phyloP scores from a whole-genome alignment of 2,113 vertebrate genomes.

The Chroicocephalus ridibundus region DNA sequence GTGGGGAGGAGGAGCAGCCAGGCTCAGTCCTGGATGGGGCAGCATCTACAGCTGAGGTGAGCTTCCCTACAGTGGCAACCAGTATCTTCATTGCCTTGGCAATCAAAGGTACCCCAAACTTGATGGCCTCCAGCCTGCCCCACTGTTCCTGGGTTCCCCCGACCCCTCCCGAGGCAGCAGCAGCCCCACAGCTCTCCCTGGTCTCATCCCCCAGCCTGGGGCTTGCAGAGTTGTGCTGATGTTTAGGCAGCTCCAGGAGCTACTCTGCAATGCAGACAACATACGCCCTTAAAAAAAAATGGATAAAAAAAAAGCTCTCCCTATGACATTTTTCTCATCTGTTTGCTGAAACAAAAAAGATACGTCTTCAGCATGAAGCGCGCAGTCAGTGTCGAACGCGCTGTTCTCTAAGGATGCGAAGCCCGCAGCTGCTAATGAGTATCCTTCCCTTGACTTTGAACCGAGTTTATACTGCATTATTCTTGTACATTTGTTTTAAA shows the following conservation, averaged over 20 bases:
- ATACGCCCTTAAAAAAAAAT: not conserved
- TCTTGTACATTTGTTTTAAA: slow-evolving; percentile 10
- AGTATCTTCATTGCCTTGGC: not conserved
- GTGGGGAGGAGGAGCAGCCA: not conserved
- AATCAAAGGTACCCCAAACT: not conserved
- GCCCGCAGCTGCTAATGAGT: not conserved
- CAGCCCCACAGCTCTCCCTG: not conserved
- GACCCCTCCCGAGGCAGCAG: not conserved
- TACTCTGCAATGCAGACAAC: not conserved
- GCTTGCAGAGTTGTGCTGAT: not conserved
- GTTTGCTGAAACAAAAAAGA: not conserved
- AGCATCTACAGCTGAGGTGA: not conserved
- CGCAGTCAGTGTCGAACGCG: accelerated
- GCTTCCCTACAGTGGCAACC: not conserved
- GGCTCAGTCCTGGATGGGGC: not conserved
- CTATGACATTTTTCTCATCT: not conserved
- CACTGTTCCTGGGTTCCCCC: not conserved
- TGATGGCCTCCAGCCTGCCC: not conserved
- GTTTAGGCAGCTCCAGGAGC: not conserved
- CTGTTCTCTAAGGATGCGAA: not conserved
- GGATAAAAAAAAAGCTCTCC: not conserved
- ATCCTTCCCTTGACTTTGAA: slow-evolving; percentile 9
- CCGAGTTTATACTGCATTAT: not conserved
- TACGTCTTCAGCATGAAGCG: not conserved
- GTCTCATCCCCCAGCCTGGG: not conserved